Base-by-base conservation (phyloP, 1,140 invertebrate species). In the Drosophila azteca region DNA sequence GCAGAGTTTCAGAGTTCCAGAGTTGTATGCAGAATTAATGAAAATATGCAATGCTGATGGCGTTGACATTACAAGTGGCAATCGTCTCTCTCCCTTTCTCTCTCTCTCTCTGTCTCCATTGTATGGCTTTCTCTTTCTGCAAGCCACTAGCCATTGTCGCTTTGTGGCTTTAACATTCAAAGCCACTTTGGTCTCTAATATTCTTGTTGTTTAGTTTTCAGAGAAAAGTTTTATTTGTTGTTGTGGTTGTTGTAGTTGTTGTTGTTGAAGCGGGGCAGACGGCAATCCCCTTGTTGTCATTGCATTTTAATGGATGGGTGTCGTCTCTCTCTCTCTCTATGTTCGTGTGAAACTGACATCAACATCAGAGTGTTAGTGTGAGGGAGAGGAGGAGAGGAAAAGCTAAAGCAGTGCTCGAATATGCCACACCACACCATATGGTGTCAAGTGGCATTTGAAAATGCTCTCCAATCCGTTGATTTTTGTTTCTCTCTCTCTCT, bases 381-480 rank as follows among this genome's bases (percentile, higher is more conserved):
- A 59, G 60, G 72, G 31, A 35, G 31, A 9, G 26, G 6, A 6
- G 6, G 26, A 29, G 26, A 29, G 26, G 62, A 17, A 55, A 69
- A 84, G 67, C 17, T 20, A 20, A 50, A 69, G 71, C 81, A n/a
- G n/a, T n/a, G n/a, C n/a, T n/a, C n/a, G n/a, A n/a, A n/a, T n/a
- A n/a, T n/a, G n/a, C n/a, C n/a, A n/a, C n/a, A 77, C 67, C 57
- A 69, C 77, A 76, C 73, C 79, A 87, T 82, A 87, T 88, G 82
- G 82, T 87, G 82, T 87, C 83, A 87, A 87, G 82, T 87, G 83
- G 78, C 82, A 87, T 88, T 88, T 82, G 82, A 82, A 87, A 87
- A 88, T 79, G 82, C 83, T 87, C 74, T 85, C 80, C 80, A 75
- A 87, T 87, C 71, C 58, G 51, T 75, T 20, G 17, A 20, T 20